Percentiles rank a stretch among this genome's conserved stretches.
Conservation (phyloP, 2,797 vertebrate genomes). For the Karalla daura region DNA sequence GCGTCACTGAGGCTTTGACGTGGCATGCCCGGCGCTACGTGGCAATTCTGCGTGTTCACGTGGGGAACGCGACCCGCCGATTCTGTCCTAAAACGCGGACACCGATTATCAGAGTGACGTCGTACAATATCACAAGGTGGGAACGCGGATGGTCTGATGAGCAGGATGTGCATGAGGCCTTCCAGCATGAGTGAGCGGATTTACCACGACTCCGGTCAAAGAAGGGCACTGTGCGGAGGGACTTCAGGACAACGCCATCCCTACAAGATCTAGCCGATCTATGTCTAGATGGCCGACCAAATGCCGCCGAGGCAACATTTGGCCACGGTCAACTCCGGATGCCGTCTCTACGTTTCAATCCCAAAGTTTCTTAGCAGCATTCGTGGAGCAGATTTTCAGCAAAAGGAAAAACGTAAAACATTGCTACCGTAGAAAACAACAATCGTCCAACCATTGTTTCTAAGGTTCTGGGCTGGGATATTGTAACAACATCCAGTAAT, state of each 20-base stretch:
- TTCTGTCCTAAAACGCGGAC: slow-evolving; percentile 59
- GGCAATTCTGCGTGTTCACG: slow-evolving; percentile 65
- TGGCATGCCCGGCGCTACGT: slow-evolving; percentile 68
- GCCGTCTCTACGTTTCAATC: slow-evolving; percentile 28
- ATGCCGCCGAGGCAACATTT: slow-evolving; percentile 20
- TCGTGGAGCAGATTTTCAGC: slow-evolving; percentile 54
- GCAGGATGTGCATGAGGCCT: slow-evolving; percentile 27
- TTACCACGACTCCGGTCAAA: slow-evolving; percentile 37
- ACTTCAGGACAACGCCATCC: slow-evolving; percentile 42
- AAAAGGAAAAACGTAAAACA: slow-evolving; percentile 23
- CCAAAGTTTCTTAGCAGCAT: slow-evolving; percentile 69
- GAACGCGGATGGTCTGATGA: slow-evolving; percentile 35
- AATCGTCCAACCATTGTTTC: slow-evolving; percentile 23
- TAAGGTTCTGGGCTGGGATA: slow-evolving; percentile 50
- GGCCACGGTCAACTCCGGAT: slow-evolving; percentile 39
- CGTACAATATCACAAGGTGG: slow-evolving; percentile 59
- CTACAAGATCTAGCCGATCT: slow-evolving; percentile 26
- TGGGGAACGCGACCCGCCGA: slow-evolving; percentile 54
- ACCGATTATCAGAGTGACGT: slow-evolving; percentile 62
- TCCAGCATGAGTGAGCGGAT: slow-evolving; percentile 27
- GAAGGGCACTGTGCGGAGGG: slow-evolving; percentile 55
- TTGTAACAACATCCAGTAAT: slow-evolving; percentile 40
- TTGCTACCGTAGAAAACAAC: slow-evolving; percentile 42
- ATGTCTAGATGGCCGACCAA: slow-evolving; percentile 12
- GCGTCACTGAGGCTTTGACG: slow-evolving; percentile 66